Evolutionary conservation across 2,797 vertebrate species (phyloP).

Genomic region (Sebastes itinus): DNA sequence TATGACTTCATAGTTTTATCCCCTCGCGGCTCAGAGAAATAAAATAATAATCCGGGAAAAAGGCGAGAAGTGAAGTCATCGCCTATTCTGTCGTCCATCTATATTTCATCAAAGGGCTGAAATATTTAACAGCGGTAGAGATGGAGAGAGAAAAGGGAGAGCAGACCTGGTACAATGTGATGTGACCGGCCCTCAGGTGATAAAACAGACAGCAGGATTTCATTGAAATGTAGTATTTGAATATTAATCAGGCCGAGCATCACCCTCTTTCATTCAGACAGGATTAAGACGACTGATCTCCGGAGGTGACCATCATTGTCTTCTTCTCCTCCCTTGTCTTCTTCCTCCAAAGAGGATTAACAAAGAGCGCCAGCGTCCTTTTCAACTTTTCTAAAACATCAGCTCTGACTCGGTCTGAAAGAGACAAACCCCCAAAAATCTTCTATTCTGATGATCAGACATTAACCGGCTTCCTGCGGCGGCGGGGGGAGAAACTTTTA

Average conservation of each 20-base stretch:
- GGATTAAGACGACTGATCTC: conserved; percentile 2
- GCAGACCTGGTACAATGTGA: background rate
- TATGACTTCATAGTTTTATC: conserved; percentile 1
- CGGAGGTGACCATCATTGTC: background rate
- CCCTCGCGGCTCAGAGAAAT: conserved; percentile 1
- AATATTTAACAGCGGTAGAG: conserved; percentile 54
- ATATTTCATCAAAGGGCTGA: conserved; percentile 50
- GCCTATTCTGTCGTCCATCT: conserved; percentile 43
- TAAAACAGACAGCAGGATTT: conserved; percentile 24
- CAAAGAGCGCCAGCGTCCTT: background rate
- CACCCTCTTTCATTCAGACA: background rate
- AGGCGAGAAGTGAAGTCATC: conserved; percentile 40
- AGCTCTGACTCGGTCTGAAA: conserved; percentile 2
- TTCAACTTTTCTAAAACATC: background rate
- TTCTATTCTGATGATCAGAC: background rate
- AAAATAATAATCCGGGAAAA: conserved; percentile 40
- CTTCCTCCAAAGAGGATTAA: conserved; percentile 6
- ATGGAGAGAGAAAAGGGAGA: background rate
- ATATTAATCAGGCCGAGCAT: conserved; percentile 34
- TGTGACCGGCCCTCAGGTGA: conserved; percentile 30
- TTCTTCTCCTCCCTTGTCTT: background rate
- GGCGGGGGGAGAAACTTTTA: background rate
- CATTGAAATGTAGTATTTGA: conserved; percentile 25
- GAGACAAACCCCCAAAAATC: background rate
- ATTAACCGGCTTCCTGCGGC: conserved; percentile 24